Evolutionary conservation across 2,113 vertebrate genomes (phyloP), one percentile per base, ranked within the genome.

Genomic region (Upupa epops): DNA sequence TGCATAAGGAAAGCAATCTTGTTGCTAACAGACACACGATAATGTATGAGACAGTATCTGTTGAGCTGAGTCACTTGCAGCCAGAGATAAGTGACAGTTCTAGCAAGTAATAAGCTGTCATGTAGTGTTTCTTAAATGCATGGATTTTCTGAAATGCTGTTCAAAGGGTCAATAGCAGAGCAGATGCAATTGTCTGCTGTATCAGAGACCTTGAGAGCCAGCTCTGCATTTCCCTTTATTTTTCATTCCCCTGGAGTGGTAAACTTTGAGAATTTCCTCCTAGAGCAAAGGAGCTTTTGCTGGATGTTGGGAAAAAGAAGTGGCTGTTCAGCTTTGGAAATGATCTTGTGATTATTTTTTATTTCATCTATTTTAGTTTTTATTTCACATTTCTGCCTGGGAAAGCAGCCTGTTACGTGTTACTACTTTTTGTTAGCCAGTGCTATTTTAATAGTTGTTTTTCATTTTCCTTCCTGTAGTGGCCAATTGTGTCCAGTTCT

Each of bases 41-140:
- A 70, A 90, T 34, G 51, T 45, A 32, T 29, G 70, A 76, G 89
- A 65, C 0, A 2, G 9, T 45, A 52, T 76, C 83, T 95, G 84
- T 90, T 95, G 78, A 92, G 83, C 86, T 95, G 90, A 95, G 96
- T 96, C 96, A 96, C 93, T 92, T 63, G 66, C 84, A 95, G 86
- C 51, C 92, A 64, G 59, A 64, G 77, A 11, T 77, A 87, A 95
- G 54, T 95, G 93, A 93, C 81, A 89, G 89, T 66, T 85, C 93
- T 85, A 72, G 90, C 51, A 76, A 93, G 88, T 85, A 93, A 93
- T 95, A 92, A 95, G 88, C 74, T 96, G 89, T 94, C 89, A 85
- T 89, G 90, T 66, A 89, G 83, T 63, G 80, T 93, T 96, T 83
- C 93, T 93, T 93, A 93, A 94, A 92, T 92, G 93, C 80, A 86